Evolutionary conservation across 1,140 invertebrate genomes (phyloP).

Genomic region (Temnothorax curvispinosus): DNA sequence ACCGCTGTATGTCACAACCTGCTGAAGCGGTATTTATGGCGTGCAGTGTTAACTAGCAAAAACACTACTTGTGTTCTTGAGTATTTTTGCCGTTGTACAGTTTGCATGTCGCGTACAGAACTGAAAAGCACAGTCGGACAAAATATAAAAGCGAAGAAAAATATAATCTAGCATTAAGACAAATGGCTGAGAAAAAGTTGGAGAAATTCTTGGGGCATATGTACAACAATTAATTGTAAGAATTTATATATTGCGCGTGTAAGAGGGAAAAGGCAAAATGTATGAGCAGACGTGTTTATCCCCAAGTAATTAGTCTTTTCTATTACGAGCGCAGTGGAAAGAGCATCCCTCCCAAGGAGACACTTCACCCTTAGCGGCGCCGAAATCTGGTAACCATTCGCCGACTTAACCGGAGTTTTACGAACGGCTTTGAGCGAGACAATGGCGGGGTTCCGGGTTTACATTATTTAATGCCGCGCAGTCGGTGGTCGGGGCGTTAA

Average conservation of each 20-base stretch:
- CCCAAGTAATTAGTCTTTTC: conserved; percentile 47
- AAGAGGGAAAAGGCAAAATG: background rate
- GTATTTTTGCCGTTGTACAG: background rate
- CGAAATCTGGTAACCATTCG: conserved; percentile 77
- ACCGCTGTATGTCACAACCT: background rate
- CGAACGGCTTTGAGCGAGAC: conserved; percentile 81
- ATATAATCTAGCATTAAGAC: background rate
- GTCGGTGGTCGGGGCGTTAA: conserved; percentile 79
- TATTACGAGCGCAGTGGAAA: background rate
- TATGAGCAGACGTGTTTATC: background rate
- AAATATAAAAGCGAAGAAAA: background rate
- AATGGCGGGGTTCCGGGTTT: conserved; percentile 80
- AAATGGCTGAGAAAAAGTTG: background rate
- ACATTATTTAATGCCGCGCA: conserved; percentile 76
- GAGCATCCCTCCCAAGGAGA: conserved; percentile 35
- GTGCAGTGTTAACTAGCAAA: conserved; percentile 14
- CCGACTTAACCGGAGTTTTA: conserved; percentile 80
- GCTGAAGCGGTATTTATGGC: conserved; percentile 37
- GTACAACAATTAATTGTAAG: background rate
- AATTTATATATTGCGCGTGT: background rate
- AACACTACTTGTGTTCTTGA: conserved; percentile 20
- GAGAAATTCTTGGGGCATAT: background rate
- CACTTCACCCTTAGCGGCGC: conserved; percentile 20
- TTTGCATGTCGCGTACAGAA: background rate
- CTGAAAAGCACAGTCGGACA: background rate